Percentiles rank a stretch among this genome's conserved stretches.
Evolutionary conservation across 2,113 vertebrate species (phyloP).

Genomic region (Cricetomys ansorgei): DNA sequence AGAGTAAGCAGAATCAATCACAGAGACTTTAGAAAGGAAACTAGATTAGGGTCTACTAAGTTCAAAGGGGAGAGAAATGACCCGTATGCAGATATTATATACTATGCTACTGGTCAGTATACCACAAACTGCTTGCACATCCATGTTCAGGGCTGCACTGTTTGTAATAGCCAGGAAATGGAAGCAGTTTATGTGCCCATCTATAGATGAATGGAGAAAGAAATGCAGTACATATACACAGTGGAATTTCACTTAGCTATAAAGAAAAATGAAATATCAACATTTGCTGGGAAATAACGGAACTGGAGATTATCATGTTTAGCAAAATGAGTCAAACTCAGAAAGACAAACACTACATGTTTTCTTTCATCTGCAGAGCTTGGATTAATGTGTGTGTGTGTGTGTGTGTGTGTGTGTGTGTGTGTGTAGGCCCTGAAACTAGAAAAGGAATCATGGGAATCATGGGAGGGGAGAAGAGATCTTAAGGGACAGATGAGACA

Average conservation of each 20-base stretch:
- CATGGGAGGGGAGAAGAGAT: not conserved
- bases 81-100: not conserved
- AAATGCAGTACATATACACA: not conserved
- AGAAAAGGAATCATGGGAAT: not conserved
- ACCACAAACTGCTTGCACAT: not conserved
- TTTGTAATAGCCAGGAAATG: not conserved
- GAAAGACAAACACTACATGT: not conserved
- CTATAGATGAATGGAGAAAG: not conserved
- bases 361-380: not conserved
- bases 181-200: not conserved
- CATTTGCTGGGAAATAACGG: not conserved
- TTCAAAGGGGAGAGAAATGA: not conserved
- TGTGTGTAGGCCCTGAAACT: not conserved
- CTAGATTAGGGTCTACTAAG: not conserved
- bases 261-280: not conserved
- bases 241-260: not conserved
- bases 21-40: conserved; percentile 17
- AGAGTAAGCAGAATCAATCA: not conserved
- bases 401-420: not conserved
- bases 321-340: not conserved
- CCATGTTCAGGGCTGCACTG: not conserved
- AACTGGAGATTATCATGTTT: not conserved
- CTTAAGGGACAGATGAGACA: not conserved
- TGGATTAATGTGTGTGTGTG: not conserved
- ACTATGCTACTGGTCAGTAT: not conserved